These are phyloP conservation scores for Girardinus metallicus DNA, from an alignment of 2,797 vertebrate genomes.

Conservation along the genomic window DNA sequence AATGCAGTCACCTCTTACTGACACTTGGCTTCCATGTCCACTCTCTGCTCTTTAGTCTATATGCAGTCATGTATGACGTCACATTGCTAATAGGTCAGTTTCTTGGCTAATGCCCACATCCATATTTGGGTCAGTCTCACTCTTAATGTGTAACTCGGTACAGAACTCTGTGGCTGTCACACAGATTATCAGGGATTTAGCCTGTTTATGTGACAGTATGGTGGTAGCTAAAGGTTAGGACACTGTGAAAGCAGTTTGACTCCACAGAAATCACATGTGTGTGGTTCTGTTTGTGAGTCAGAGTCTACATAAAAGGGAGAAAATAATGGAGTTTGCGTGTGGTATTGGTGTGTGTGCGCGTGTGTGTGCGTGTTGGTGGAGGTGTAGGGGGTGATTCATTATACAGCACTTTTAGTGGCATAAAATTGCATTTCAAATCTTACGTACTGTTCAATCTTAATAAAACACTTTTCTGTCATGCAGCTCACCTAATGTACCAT, in stretches of 20 bases:
- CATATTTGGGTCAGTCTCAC: constrained; percentile 72
- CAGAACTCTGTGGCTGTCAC: constrained; percentile 56
- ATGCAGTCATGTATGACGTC: constrained; percentile 49
- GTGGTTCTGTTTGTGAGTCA: constrained; percentile 28
- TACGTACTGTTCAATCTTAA: constrained; percentile 73
- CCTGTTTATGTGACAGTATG: constrained; percentile 61
- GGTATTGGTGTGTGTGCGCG: background rate
- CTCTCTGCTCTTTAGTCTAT: constrained; percentile 27
- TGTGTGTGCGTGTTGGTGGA: background rate
- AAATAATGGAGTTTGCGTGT: background rate
- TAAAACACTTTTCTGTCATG: constrained; percentile 75
- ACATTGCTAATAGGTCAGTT: constrained; percentile 55
- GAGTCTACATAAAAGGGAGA: background rate
- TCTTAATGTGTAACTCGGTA: constrained; percentile 55
- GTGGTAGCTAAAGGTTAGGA: constrained; percentile 59
- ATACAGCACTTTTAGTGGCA: constrained; percentile 42
- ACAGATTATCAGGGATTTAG: constrained; percentile 72
- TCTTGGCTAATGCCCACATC: constrained; percentile 46
- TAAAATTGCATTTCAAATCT: constrained; percentile 67
- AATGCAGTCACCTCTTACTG: constrained; percentile 1
- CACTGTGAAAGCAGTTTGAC: constrained; percentile 43
- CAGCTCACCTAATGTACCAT: constrained; percentile 72
- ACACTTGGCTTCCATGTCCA: constrained; percentile 12
- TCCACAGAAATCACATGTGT: constrained; percentile 17
- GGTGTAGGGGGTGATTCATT: constrained; percentile 51